Evolutionary conservation across 2,888 invertebrate species (phyloP).

Genomic region (Epinotia demarniana): DNA sequence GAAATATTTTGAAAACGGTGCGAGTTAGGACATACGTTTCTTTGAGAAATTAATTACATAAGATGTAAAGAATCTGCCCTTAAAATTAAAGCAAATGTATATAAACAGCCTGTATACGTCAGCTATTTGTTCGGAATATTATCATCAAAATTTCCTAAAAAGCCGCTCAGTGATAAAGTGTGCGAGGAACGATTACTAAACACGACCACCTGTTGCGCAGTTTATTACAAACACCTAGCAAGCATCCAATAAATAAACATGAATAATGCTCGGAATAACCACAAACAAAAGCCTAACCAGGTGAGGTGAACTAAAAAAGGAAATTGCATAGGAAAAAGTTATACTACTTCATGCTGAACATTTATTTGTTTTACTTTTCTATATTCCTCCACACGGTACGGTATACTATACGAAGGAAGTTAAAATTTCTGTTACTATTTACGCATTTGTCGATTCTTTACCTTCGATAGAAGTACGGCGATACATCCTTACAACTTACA

Average conservation of each 20-base stretch:
- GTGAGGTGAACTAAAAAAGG: conserved; percentile 10
- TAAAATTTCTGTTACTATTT: neutral
- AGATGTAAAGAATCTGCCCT: too few relatives aligned
- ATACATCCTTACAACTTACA: neutral
- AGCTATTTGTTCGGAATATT: too few relatives aligned
- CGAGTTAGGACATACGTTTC: too few relatives aligned
- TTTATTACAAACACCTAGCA: conserved; percentile 24
- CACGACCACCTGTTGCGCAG: conserved; percentile 25
- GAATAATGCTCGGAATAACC: conserved; percentile 29
- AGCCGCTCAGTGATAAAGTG: neutral
- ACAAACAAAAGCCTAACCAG: conserved; percentile 5
- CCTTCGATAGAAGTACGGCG: neutral
- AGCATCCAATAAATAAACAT: conserved; percentile 34
- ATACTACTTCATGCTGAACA: neutral
- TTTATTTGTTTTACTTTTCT: neutral
- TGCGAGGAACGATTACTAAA: conserved; percentile 13
- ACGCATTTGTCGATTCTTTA: neutral
- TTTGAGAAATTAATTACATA: too few relatives aligned
- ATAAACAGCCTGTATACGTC: too few relatives aligned
- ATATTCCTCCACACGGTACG: neutral
- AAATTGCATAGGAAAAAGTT: neutral
- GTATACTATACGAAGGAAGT: neutral
- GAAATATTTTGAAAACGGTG: too few relatives aligned
- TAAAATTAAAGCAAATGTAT: too few relatives aligned
- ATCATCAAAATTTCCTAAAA: neutral